Conservation (phyloP, 2,888 invertebrate species). For the Taenaris catops region DNA sequence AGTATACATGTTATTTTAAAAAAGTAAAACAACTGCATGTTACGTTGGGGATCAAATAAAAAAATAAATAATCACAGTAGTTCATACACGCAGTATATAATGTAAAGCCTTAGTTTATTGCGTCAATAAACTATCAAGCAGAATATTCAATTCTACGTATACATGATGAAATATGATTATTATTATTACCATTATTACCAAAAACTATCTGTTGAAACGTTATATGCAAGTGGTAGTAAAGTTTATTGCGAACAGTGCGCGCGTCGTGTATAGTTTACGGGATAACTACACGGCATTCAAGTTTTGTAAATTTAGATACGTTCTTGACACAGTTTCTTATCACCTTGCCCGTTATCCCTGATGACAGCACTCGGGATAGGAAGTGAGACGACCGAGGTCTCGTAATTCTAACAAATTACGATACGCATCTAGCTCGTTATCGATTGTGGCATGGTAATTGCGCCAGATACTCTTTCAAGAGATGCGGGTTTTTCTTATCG, state of each 20-base stretch:
- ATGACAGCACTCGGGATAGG: slow-evolving; percentile 30
- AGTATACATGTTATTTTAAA: too few relatives aligned
- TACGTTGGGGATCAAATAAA: too few relatives aligned
- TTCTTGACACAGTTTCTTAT: slow-evolving; percentile 50
- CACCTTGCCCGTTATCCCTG: slow-evolving; percentile 35
- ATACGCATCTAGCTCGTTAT: slow-evolving; percentile 21
- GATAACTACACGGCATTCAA: slow-evolving; percentile 17
- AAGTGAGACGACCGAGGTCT: slow-evolving; percentile 31
- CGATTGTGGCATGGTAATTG: slow-evolving; percentile 12
- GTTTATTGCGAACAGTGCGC: slow-evolving; percentile 15
- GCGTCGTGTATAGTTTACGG: slow-evolving; percentile 24
- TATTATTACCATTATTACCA: too few relatives aligned
- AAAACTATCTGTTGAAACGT: slow-evolving; percentile 10
- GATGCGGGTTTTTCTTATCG: slow-evolving; percentile 13
- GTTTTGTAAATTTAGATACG: slow-evolving; percentile 33
- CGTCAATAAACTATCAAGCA: too few relatives aligned
- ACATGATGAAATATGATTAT: too few relatives aligned
- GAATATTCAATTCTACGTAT: too few relatives aligned
- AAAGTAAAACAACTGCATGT: too few relatives aligned
- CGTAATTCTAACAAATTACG: slow-evolving; percentile 10
- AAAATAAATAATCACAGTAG: too few relatives aligned
- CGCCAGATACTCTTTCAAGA: slow-evolving; percentile 1
- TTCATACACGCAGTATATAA: too few relatives aligned
- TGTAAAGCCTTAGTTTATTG: too few relatives aligned
- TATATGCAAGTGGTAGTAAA: slow-evolving; percentile 19